Base-by-base conservation (phyloP, 1,140 invertebrate species). In the Physella acuta region DNA sequence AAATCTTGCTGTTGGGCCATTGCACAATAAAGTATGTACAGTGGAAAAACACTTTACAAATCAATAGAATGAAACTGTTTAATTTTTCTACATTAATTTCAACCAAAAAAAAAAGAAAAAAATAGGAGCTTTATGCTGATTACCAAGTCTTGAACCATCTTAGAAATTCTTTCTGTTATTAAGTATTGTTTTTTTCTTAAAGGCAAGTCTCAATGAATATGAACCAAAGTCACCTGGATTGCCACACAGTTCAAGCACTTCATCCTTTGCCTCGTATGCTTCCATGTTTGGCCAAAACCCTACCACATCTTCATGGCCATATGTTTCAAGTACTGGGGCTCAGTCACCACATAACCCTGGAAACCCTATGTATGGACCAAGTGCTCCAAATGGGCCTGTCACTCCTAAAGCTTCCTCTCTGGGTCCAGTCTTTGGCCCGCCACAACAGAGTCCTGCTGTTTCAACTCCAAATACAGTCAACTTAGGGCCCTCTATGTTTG, bases 221-320 rank as follows among this genome's bases (percentile, higher is more conserved):
- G 65, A 76, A 39, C 75, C 75, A n/a, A 77, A 79, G 65, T 69
- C 72, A 59, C 62, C 71, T n/a, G 67, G 74, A 17, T 62, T 80
- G 53, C 74, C 78, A 14, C 80, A 82, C 70, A 82, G 80, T 73
- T 76, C 80, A 14, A 82, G 80, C 56, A 79, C 79, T 33, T 79
- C 80, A 51, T 80, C 79, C 44, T 82, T 82, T 62, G 77, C 79
- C 20, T 74, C 76, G 11, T 78, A 76, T 60, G 71, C 72, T 49
- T 72, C 69, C 39, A 77, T 76, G 72, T 73, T 76, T 34, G 74
- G 55, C 39, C 69, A 62, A 53, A 67, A 72, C 36, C 71, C 75
- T 28, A 60, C 73, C 16, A 63, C 72, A 16, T 28, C 61, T 36
- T 4, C 33, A 26, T 44, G 39, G 39, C 39, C 39, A 11, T 44